Evolutionary conservation across 2,797 vertebrate genomes (phyloP).

Genomic region (Carcharodon carcharias): DNA sequence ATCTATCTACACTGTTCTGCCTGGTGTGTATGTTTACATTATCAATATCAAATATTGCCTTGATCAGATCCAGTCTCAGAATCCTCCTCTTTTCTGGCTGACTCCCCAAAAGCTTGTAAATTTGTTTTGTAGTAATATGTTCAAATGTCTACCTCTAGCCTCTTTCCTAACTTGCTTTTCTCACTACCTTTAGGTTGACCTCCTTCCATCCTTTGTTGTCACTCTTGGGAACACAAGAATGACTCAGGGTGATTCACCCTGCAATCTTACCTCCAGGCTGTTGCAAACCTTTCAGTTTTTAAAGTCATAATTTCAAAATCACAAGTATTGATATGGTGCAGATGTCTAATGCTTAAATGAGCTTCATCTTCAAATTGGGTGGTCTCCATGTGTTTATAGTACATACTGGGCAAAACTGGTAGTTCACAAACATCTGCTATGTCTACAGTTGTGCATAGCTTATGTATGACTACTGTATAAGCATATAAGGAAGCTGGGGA

Average conservation of each 20-base stretch:
- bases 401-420: background rate
- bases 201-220: background rate
- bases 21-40: background rate
- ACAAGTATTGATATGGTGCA: background rate
- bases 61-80: background rate
- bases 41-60: background rate
- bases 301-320: background rate
- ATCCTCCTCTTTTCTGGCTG: background rate
- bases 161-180: background rate
- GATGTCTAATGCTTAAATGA: background rate
- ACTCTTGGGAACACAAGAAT: background rate
- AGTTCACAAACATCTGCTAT: background rate
- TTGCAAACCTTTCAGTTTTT: background rate
- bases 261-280: background rate
- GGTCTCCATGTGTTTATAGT: background rate
- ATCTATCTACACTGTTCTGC: background rate
- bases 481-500: slow-evolving; percentile 1
- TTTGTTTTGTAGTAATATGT: background rate
- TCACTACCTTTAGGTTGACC: background rate
- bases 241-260: background rate
- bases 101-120: background rate
- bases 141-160: background rate
- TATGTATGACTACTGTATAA: background rate
- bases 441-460: background rate
- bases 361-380: background rate